Evolutionary conservation across 2,797 vertebrate species (phyloP).

Genomic region (Borostomias antarcticus): DNA sequence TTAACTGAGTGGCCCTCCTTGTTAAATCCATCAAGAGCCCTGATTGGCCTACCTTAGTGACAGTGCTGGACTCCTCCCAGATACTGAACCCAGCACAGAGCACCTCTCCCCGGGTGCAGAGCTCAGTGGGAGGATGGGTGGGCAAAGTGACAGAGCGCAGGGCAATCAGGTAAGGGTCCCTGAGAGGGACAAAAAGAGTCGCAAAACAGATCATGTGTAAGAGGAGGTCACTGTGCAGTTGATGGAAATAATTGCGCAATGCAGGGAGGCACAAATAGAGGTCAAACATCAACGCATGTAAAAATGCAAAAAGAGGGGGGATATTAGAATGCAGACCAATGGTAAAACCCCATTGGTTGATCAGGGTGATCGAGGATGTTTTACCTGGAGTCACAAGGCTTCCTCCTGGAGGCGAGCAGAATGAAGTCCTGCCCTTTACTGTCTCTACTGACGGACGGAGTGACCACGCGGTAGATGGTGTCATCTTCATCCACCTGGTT

Average conservation of each 20-base stretch:
- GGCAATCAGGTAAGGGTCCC: conserved; percentile 93
- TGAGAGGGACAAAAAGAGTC: conserved; percentile 55
- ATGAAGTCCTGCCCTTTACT: conserved; percentile 89
- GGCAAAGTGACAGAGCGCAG: conserved; percentile 91
- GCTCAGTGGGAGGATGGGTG: conserved; percentile 72
- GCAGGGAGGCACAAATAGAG: neutral
- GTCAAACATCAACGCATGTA: too few relatives aligned
- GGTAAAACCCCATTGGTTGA: neutral
- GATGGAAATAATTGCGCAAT: too few relatives aligned
- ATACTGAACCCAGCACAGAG: conserved; percentile 93
- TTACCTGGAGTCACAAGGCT: conserved; percentile 88
- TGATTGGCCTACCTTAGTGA: conserved; percentile 82
- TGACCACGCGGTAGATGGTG: conserved; percentile 86
- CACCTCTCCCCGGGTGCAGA: conserved; percentile 86
- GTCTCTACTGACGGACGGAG: conserved; percentile 72
- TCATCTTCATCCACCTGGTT: conserved; percentile 89
- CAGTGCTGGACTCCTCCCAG: conserved; percentile 78
- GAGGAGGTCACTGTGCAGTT: neutral
- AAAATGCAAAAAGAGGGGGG: neutral
- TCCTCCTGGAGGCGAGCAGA: conserved; percentile 87
- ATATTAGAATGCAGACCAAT: neutral
- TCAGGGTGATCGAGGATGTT: neutral
- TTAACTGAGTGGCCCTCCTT: neutral
- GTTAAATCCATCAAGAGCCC: neutral
- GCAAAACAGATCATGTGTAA: neutral